A percentile compares a stretch with the other conserved stretches of the same genome.
phyloP scores from a whole-genome alignment of 2,797 vertebrate species.

The Fistularia commersonii region DNA sequence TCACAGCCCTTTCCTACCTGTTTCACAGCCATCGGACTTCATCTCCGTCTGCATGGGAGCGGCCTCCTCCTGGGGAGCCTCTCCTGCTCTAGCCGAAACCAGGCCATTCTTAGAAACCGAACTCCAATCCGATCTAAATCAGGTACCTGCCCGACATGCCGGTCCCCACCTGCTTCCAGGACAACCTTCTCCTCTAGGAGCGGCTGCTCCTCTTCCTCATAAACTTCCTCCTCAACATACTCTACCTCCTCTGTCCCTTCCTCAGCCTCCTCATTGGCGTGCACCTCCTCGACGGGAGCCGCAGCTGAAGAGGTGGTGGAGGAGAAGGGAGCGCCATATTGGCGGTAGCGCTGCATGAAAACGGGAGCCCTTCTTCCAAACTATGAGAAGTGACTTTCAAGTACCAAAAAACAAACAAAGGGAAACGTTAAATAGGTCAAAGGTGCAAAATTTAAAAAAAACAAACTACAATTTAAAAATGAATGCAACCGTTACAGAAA shows the following conservation, averaged over 20 bases:
- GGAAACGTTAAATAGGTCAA: no score
- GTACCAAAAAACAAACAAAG: no score
- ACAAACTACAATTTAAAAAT: no score
- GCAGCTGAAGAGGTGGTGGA: slow-evolving; percentile 9
- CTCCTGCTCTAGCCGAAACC: slow-evolving; percentile 13
- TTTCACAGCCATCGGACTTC: slow-evolving; percentile 2
- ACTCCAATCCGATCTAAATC: not conserved
- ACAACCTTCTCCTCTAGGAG: slow-evolving; percentile 17
- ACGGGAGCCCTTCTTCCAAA: not conserved
- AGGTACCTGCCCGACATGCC: not conserved
- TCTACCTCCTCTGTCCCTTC: no score
- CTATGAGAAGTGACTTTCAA: not conserved
- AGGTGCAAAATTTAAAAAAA: no score
- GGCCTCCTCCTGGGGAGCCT: slow-evolving; percentile 1
- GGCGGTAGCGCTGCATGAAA: slow-evolving; percentile 49
- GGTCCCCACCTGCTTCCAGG: slow-evolving; percentile 26
- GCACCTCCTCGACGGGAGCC: slow-evolving; percentile 15
- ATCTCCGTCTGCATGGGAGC: no score
- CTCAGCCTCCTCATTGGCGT: slow-evolving; percentile 28
- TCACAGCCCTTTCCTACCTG: slow-evolving; percentile 16
- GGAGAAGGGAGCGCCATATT: slow-evolving; percentile 26
- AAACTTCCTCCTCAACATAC: no score
- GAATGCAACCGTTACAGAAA: not conserved
- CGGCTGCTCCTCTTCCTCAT: slow-evolving; percentile 21
- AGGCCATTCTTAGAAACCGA: slow-evolving; percentile 20